phyloP scores from a whole-genome alignment of 2,797 vertebrate genomes.

The Sciurus vulgaris region DNA sequence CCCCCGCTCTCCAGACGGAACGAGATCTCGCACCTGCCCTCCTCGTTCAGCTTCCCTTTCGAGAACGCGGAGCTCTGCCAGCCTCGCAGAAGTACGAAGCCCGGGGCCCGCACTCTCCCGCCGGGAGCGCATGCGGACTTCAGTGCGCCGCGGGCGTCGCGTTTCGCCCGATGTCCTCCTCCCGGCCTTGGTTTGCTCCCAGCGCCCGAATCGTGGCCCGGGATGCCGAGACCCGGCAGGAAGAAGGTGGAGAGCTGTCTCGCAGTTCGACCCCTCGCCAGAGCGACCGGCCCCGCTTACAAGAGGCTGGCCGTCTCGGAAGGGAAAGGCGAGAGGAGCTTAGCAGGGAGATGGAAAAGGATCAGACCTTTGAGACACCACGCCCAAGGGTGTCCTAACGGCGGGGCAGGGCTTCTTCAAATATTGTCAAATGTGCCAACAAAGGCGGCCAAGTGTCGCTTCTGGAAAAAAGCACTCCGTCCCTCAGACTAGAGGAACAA shows the following conservation, averaged over 20 bases:
- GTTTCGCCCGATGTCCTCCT: neutral
- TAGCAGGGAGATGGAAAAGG: neutral
- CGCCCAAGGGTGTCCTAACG: neutral
- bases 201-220: fast-evolving
- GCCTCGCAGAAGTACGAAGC: neutral
- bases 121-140: fast-evolving
- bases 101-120: neutral
- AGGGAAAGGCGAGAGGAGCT: neutral
- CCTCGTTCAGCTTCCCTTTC: neutral
- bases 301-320: neutral
- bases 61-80: neutral
- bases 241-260: neutral
- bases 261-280: neutral
- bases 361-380: neutral
- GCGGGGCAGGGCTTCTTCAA: neutral
- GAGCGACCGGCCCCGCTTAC: neutral
- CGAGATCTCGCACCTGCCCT: neutral
- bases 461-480: neutral
- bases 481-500: neutral
- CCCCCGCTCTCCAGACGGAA: neutral
- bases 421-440: neutral
- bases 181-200: fast-evolving
- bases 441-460: neutral
- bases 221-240: neutral
- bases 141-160: fast-evolving